A percentile compares a stretch with the other conserved stretches of the same genome.
Evolutionary conservation across 2,797 vertebrate genomes (phyloP).

Genomic region (Scolopax bukidnonensis): DNA sequence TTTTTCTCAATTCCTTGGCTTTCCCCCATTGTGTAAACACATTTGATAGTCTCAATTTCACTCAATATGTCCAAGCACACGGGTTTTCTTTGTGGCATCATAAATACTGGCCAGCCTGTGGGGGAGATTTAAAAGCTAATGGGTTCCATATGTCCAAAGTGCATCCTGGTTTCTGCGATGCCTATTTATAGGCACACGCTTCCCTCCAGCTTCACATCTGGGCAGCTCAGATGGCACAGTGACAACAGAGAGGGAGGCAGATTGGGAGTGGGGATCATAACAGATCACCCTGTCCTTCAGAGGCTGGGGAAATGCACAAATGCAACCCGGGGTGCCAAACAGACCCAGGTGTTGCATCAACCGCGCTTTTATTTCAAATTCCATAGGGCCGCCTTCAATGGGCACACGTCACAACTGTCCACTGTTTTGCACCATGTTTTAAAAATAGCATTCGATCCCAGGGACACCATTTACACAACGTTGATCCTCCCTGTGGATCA

Average conservation of each 20-base stretch:
- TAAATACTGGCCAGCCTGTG: neutral
- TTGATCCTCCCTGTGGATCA: neutral
- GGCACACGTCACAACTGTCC: neutral
- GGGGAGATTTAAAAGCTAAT: neutral
- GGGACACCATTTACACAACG: neutral
- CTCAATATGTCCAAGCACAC: neutral
- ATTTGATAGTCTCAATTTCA: neutral
- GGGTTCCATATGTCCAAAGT: neutral
- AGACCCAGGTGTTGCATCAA: neutral
- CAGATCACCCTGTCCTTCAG: neutral
- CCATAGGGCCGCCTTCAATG: neutral
- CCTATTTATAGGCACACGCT: neutral
- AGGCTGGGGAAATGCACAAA: neutral
- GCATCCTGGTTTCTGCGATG: neutral
- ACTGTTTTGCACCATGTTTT: neutral
- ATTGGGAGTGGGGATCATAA: neutral
- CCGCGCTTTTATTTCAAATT: neutral
- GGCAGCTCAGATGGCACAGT: accelerated
- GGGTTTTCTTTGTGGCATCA: neutral
- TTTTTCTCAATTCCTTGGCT: neutral
- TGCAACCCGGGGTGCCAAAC: neutral
- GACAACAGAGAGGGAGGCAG: neutral
- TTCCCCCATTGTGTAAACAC: neutral
- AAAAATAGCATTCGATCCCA: accelerated
- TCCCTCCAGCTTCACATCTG: neutral